Conservation (phyloP, 2,888 invertebrate species). For the Loripinus fragilis region DNA sequence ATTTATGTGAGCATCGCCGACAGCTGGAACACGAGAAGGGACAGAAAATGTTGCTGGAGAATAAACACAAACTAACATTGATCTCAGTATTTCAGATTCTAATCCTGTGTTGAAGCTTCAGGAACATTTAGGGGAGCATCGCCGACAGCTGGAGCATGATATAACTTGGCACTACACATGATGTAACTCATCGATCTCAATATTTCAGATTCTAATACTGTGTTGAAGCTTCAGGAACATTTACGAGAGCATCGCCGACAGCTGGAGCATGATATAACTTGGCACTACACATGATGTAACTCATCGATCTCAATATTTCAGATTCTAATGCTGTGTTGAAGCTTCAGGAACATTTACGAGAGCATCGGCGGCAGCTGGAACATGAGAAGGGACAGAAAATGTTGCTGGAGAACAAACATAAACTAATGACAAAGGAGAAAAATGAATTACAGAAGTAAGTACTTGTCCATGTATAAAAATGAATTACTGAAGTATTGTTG, state of each 20-base stretch:
- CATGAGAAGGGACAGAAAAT: slow-evolving; percentile 73
- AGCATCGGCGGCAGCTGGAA: slow-evolving; percentile 71
- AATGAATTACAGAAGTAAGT: slow-evolving; percentile 75
- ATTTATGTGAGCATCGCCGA: slow-evolving; percentile 72
- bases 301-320: too few relatives aligned
- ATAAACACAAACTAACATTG: slow-evolving; percentile 74
- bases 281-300: too few relatives aligned
- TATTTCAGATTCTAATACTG: slow-evolving; percentile 65
- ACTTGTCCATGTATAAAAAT: too few relatives aligned
- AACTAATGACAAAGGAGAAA: slow-evolving; percentile 74
- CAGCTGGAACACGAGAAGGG: slow-evolving; percentile 75
- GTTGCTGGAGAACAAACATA: slow-evolving; percentile 77
- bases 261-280: slow-evolving; percentile 77
- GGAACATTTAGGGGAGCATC: slow-evolving; percentile 74
- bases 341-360: slow-evolving; percentile 76
- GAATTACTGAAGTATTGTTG: too few relatives aligned
- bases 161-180: too few relatives aligned
- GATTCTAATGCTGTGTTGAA: slow-evolving; percentile 74
- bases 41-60: slow-evolving; percentile 75
- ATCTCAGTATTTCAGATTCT: slow-evolving; percentile 65
- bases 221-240: slow-evolving; percentile 76
- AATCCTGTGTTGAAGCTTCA: slow-evolving; percentile 73
- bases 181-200: too few relatives aligned
- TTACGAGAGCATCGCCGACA: slow-evolving; percentile 71
- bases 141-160: slow-evolving; percentile 75